Evolutionary conservation across 2,888 invertebrate species (phyloP), one percentile per base, ranked within the genome.

Genomic region (Palloptera scutellata): DNA sequence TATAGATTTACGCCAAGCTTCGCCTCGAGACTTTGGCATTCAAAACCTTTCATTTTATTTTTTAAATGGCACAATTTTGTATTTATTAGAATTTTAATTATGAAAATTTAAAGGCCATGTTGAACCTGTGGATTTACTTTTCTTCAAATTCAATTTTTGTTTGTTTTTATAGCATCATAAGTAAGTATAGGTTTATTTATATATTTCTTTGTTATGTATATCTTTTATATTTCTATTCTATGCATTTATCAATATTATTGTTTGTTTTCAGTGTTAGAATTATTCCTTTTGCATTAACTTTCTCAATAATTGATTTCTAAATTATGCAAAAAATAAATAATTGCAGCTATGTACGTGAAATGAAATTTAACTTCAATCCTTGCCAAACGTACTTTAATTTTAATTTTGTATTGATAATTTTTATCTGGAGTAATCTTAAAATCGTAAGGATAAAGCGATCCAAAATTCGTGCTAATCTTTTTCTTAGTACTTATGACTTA

Each of bases 71-170:
- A 66, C 60, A 13, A 40, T 58, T 48, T 58, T 55, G 4, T 41
- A 30, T 30, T 30, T 30, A 30, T 30, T 30, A 30, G 30, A 30
- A 30, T 30, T 30, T 30, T 30, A 30, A 30, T 30, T 30, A 4
- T 30, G 30, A 30, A 30, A 30, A 30, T 30, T 2, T 59, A 19
- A 67, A 67, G 62, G 67, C 67, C 67, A 57, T 67, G 51, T 62
- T 52, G 54, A 61, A 62, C 58, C 67, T 67, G 67, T 67, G 48
- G 15, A 42, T 48, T 45, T 20, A 19, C 10, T 45, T 30, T 12
- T 9, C 15, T 20, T 5, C 17, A 30, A 45, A 45, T 12, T 15
- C 13, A n/a, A n/a, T n/a, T 48, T n/a, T n/a, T 13, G 48, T n/a
- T 48, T n/a, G 6, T 10, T 48, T 48, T 13, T 15, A 10, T 48